Evolutionary conservation across 2,888 invertebrate species (phyloP).

Genomic region (Petrolisthes manimaculis): DNA sequence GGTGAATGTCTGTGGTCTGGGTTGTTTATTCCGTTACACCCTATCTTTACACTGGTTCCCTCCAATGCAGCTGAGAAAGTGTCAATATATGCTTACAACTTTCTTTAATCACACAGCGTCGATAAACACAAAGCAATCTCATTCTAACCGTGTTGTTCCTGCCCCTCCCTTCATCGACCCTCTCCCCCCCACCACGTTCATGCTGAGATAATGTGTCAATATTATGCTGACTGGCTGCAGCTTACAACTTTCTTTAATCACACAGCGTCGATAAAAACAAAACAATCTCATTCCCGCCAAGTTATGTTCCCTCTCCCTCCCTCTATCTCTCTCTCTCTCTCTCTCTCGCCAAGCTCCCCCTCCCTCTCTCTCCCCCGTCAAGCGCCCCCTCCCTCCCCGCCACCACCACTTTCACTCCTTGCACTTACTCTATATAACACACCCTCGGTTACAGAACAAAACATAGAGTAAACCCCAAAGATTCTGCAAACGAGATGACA

Average conservation of each 20-base stretch:
- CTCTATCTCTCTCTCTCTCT: background rate
- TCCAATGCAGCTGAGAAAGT: too few relatives aligned
- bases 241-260: background rate
- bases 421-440: background rate
- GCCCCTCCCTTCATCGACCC: background rate
- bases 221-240: too few relatives aligned
- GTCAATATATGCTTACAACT: background rate
- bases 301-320: background rate
- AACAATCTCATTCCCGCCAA: background rate
- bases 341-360: background rate
- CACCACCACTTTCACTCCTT: background rate
- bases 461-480: background rate
- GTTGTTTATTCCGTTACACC: too few relatives aligned
- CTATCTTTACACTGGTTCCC: too few relatives aligned
- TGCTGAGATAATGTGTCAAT: background rate
- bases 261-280: background rate
- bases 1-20: too few relatives aligned
- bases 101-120: background rate
- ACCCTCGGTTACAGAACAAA: background rate
- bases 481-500: background rate
- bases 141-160: background rate
- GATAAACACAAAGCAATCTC: background rate
- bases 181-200: background rate
- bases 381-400: background rate
- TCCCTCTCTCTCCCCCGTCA: background rate